Conservation (phyloP, 1,140 invertebrate species). For the Parapsyche elsis region DNA sequence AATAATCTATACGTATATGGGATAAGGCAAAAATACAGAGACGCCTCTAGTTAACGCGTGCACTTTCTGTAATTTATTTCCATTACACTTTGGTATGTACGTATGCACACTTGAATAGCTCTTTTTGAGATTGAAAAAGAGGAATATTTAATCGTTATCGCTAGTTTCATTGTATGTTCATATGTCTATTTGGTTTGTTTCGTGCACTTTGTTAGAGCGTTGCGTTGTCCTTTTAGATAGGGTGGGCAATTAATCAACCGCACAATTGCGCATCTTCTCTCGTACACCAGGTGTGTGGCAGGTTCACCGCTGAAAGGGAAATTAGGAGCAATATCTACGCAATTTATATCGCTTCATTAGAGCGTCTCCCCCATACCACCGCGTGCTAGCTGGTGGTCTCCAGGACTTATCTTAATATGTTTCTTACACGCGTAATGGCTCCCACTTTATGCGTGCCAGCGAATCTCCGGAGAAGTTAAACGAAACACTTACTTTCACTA, state of each 20-base stretch:
- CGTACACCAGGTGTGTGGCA: slow-evolving; percentile 15
- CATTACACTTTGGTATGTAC: too few species aligned
- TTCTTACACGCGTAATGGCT: background rate
- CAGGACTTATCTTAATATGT: slow-evolving; percentile 6
- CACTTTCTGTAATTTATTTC: too few species aligned
- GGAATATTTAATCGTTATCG: background rate
- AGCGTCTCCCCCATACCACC: too few species aligned
- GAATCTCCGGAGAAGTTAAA: background rate
- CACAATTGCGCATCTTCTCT: background rate
- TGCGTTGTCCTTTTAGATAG: background rate
- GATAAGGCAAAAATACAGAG: too few species aligned
- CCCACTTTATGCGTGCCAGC: background rate
- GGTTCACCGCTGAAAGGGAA: background rate
- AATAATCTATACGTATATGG: too few species aligned
- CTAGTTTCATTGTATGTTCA: background rate
- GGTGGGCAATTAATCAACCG: slow-evolving; percentile 4
- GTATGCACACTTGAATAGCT: too few species aligned
- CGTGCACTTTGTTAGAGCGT: background rate
- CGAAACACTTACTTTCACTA: too few species aligned
- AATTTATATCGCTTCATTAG: slow-evolving; percentile 28
- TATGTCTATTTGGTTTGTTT: background rate
- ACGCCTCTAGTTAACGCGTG: too few species aligned
- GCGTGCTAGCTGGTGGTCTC: background rate
- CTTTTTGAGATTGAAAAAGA: too few species aligned
- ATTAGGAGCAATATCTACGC: slow-evolving; percentile 8